These are phyloP conservation scores for Cochlearius cochlearius DNA, from an alignment of 2,113 vertebrate species.

Conservation along the genomic window DNA sequence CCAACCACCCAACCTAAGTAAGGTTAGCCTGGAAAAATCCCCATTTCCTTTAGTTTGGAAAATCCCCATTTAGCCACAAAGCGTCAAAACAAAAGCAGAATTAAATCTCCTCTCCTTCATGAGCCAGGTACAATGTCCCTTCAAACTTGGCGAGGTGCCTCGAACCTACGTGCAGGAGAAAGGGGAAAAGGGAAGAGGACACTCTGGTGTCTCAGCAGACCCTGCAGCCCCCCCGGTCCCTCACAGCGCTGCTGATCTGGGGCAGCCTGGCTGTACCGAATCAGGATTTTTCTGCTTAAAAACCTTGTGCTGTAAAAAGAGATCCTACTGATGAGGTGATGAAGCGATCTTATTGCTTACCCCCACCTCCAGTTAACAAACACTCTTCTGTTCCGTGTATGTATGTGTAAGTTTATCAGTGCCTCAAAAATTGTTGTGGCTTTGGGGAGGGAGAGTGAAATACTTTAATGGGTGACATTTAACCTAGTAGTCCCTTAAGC, in stretches of 20 bases:
- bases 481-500: neutral
- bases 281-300: neutral
- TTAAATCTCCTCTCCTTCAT: neutral
- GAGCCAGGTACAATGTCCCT: neutral
- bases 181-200: neutral
- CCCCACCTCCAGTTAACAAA: neutral
- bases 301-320: neutral
- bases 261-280: neutral
- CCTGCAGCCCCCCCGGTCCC: neutral
- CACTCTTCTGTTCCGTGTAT: neutral
- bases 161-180: neutral
- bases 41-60: neutral
- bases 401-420: neutral
- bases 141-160: neutral
- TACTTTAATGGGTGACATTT: neutral
- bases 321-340: neutral
- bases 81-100: neutral
- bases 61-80: neutral
- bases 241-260: neutral
- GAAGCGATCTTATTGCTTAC: neutral
- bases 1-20: neutral
- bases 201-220: neutral
- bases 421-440: neutral
- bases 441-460: neutral
- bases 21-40: neutral